phyloP scores from a whole-genome alignment of 2,888 invertebrate genomes.

The Metopia argyrocephala region DNA sequence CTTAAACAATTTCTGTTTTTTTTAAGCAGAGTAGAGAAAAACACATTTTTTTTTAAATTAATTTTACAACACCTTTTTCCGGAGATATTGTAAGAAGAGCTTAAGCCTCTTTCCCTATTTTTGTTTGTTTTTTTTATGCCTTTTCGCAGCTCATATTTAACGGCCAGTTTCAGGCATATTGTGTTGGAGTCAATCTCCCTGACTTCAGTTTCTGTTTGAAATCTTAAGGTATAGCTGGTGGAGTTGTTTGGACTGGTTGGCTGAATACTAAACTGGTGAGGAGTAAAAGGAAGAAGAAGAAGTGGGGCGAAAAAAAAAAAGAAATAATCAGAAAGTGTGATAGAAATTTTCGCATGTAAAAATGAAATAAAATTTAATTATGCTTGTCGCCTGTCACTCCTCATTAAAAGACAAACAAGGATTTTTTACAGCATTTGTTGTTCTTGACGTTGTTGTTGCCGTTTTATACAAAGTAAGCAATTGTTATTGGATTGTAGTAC shows the following conservation, averaged over 20 bases:
- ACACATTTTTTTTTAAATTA: too few species aligned
- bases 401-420: slow-evolving; percentile 70
- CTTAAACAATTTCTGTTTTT: too few species aligned
- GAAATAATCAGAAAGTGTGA: slow-evolving; percentile 33
- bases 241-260: background rate
- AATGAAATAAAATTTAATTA: slow-evolving; percentile 76
- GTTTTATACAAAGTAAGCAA: slow-evolving; percentile 45
- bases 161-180: background rate
- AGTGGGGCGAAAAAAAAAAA: background rate
- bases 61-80: too few species aligned
- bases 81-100: too few species aligned
- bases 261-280: background rate
- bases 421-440: slow-evolving; percentile 32
- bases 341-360: slow-evolving; percentile 71
- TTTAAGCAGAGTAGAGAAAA: too few species aligned
- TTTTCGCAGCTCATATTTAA: slow-evolving; percentile 31
- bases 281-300: background rate
- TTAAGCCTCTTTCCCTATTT: too few species aligned
- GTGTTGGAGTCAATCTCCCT: background rate
- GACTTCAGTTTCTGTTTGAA: background rate
- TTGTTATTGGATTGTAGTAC: slow-evolving; percentile 16
- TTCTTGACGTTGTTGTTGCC: background rate
- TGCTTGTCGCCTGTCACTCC: slow-evolving; percentile 76
- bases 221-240: background rate
- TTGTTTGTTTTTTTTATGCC: background rate